A percentile compares a stretch with the other conserved stretches of the same genome.
phyloP scores from a whole-genome alignment of 2,113 vertebrate genomes.

The Seriola quinqueradiata region DNA sequence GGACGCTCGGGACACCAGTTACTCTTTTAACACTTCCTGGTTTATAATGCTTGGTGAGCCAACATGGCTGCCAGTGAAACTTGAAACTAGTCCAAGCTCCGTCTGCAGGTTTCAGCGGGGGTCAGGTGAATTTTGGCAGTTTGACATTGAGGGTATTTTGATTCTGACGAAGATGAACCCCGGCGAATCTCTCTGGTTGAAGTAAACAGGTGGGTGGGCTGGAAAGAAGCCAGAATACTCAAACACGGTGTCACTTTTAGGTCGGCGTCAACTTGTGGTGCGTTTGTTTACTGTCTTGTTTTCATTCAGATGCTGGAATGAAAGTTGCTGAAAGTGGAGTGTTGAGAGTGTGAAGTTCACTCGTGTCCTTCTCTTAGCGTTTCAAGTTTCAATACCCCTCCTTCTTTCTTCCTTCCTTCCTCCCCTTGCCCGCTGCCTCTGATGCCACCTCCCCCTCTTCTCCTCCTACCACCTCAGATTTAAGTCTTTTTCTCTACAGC shows the following conservation, averaged over 20 bases:
- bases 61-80: not conserved
- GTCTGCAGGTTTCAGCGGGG: not conserved
- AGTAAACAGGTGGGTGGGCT: not conserved
- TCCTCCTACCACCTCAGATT: not conserved
- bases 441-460: not conserved
- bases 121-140: conserved; percentile 25
- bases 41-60: not conserved
- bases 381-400: not conserved
- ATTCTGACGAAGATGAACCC: not conserved
- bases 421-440: not conserved
- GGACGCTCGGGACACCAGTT: not conserved
- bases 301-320: conserved; percentile 36
- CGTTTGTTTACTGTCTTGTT: not conserved
- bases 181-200: not conserved
- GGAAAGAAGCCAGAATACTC: conserved; percentile 37
- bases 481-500: conserved; percentile 48
- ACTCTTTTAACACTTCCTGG: conserved; percentile 2
- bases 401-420: not conserved
- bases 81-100: not conserved
- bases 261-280: not conserved
- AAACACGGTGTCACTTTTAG: conserved; percentile 19
- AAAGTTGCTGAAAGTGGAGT: conserved; percentile 14
- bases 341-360: not conserved
- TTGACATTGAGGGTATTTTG: conserved; percentile 7
- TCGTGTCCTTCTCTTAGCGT: not conserved